Evolutionary conservation across 30 jellyfish, hydroid and myxozoan genomes (phyloP), one percentile per base, ranked within the genome.

Genomic region (Chironex yamaguchii): DNA sequence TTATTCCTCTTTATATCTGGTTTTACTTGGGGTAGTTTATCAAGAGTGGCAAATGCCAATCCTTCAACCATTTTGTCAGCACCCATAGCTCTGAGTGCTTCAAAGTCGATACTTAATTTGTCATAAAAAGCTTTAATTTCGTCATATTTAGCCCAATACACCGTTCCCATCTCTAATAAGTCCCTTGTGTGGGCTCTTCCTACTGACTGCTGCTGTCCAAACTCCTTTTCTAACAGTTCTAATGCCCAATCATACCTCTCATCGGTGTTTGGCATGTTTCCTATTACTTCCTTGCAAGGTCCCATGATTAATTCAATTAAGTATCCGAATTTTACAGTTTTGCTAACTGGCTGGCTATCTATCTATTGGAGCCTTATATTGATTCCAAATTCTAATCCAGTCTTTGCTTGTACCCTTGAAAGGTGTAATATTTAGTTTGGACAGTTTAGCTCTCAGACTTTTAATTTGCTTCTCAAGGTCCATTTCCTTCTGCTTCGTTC

Each of bases 351-450:
- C 71, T 54, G 71, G 25, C 71, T 54, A 32, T 54, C 71, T 54
- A 54, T 11, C 22, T 54, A n/a, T n/a, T n/a, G n/a, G 89, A 3
- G 89, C 65, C 67, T 0, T 51, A 32, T 52, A 76, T 32, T 76
- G 89, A 52, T 76, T 52, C 0, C 79, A 76, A 76, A 25, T 52
- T 79, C 90, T 54, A n/a, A 54, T 3, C 71, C 71, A 79, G 29
- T 79, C 90, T 62, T 62, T 79, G 20, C 82, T 54, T 24, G 90
- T 79, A 3, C 90, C 90, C 80, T 79, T 33, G 62, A 63, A 79
- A 20, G 90, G 90, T 58, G 90, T 49, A 62, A 62, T 79, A 25
- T 35, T 79, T 33, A 79, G 29, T 34, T 21, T 79, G 1, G 90
- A 82, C 4, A 54, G 22, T 27, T 54, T 54, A 20, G 23, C 71